Conservation (phyloP, 2,113 vertebrate genomes). For the Loxodonta africana region DNA sequence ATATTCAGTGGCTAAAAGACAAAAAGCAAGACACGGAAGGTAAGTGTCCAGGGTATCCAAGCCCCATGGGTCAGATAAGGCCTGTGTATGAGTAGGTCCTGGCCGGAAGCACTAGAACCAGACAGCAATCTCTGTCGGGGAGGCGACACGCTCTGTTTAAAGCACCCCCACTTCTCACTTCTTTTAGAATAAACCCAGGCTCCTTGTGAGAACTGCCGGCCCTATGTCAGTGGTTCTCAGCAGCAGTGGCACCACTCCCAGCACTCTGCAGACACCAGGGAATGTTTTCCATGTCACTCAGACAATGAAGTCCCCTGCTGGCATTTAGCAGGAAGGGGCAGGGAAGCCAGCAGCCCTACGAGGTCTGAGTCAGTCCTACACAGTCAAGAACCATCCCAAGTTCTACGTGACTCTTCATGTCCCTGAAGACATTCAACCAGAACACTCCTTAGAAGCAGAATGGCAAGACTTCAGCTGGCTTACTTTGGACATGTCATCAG, state of each 20-base stretch:
- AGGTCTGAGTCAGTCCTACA: neutral
- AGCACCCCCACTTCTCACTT: neutral
- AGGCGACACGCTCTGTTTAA: neutral
- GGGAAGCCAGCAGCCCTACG: neutral
- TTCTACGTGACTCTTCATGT: neutral
- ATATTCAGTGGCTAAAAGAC: constrained; percentile 95
- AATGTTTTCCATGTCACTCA: neutral
- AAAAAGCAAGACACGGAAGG: neutral
- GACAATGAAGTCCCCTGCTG: neutral
- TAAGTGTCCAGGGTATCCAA: neutral
- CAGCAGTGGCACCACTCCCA: neutral
- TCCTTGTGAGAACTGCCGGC: neutral
- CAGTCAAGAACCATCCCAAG: neutral
- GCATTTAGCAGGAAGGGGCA: neutral
- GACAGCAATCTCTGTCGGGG: too few species aligned
- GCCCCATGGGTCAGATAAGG: neutral
- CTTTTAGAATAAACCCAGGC: neutral
- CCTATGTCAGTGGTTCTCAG: neutral
- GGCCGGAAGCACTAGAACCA: neutral
- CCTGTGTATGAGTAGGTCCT: neutral
- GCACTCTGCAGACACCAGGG: neutral
- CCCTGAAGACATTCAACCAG: neutral
- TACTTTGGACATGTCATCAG: neutral
- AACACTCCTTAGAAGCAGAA: neutral
- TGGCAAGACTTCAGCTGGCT: neutral